Percentiles rank a stretch among this genome's conserved stretches.
Evolutionary conservation across 1,140 invertebrate species (phyloP).

Genomic region (Caenorhabditis latens): DNA sequence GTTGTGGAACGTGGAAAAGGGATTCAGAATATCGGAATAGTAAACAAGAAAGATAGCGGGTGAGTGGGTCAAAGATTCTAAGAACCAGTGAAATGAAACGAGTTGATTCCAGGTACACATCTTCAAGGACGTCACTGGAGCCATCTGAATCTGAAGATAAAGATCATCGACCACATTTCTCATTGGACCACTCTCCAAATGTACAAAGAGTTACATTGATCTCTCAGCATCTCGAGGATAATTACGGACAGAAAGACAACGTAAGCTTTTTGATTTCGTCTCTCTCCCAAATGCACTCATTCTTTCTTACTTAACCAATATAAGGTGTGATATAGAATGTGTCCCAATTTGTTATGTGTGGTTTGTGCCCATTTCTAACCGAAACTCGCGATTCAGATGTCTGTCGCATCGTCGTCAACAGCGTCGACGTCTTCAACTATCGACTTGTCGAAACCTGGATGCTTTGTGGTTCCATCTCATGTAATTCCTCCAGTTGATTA

Average conservation of each 20-base stretch:
- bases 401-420: constrained; percentile 69
- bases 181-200: constrained; percentile 58
- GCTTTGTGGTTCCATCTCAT: constrained; percentile 60
- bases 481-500: constrained; percentile 74
- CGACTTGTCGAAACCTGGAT: constrained; percentile 53
- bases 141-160: constrained; percentile 75
- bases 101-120: constrained; percentile 74
- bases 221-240: constrained; percentile 63
- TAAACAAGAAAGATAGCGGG: constrained; percentile 77
- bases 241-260: constrained; percentile 59
- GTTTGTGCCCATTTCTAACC: constrained; percentile 37
- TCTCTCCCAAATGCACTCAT: constrained; percentile 39
- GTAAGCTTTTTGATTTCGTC: background rate
- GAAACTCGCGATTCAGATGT: constrained; percentile 68
- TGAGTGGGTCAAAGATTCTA: constrained; percentile 52
- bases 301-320: constrained; percentile 39
- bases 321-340: constrained; percentile 25
- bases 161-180: constrained; percentile 50
- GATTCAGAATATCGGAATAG: constrained; percentile 71
- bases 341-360: constrained; percentile 47
- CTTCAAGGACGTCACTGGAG: constrained; percentile 76
- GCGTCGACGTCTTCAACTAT: constrained; percentile 59
- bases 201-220: constrained; percentile 62
- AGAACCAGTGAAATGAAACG: background rate
- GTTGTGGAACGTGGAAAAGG: constrained; percentile 39